Conservation (phyloP, 2,113 vertebrate species). For the Patagioenas fasciata region DNA sequence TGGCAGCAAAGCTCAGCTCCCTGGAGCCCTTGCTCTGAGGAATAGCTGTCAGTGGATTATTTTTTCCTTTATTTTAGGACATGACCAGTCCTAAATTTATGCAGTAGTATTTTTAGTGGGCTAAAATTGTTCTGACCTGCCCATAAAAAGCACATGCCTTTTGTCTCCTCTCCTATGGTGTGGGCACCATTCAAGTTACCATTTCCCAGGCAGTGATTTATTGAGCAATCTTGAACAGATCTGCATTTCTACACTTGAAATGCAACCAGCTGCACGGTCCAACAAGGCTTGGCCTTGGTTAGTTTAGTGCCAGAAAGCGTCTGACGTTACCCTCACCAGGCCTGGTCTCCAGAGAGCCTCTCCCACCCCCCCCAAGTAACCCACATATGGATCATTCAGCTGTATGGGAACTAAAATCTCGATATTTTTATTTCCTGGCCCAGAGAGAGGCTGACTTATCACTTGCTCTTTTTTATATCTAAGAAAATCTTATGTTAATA, state of each 20-base stretch:
- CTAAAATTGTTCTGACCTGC: background rate
- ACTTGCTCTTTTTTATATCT: background rate
- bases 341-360: background rate
- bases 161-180: background rate
- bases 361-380: background rate
- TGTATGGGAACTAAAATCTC: background rate
- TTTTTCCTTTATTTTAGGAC: background rate
- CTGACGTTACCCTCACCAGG: background rate
- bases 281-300: background rate
- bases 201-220: background rate
- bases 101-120: background rate
- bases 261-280: background rate
- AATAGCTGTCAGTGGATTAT: no score
- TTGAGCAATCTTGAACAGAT: background rate
- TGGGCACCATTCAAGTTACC: background rate
- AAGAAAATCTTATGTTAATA: background rate
- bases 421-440: background rate
- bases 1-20: background rate
- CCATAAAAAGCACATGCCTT: background rate
- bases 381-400: accelerated
- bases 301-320: background rate
- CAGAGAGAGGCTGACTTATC: background rate
- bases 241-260: background rate
- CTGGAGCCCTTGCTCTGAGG: background rate
- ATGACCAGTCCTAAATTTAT: background rate